Conservation (phyloP, 1,140 invertebrate species). For the Cheumatopsyche charites region DNA sequence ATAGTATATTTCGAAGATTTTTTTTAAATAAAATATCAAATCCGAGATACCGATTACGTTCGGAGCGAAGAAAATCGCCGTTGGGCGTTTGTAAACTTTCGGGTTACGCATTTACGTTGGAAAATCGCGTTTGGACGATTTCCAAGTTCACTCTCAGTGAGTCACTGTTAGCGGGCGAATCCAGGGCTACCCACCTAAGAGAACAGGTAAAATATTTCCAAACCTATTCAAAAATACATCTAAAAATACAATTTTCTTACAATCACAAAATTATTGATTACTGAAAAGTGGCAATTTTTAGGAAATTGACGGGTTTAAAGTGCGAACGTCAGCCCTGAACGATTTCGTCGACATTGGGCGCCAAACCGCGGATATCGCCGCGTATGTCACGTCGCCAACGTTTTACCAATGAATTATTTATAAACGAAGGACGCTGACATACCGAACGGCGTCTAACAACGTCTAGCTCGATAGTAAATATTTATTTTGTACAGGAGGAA, state of each 20-base stretch:
- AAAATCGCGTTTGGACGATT: slow-evolving; percentile 9
- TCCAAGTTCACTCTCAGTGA: slow-evolving; percentile 12
- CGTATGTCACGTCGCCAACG: slow-evolving; percentile 16
- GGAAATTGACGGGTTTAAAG: no score
- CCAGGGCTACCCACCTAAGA: neutral
- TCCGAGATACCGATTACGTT: no score
- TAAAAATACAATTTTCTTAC: neutral
- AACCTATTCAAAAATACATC: neutral
- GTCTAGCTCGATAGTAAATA: slow-evolving; percentile 24
- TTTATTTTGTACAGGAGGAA: slow-evolving; percentile 2
- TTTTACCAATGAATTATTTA: slow-evolving; percentile 33
- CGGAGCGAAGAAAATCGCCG: slow-evolving; percentile 1
- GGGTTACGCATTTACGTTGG: slow-evolving; percentile 11
- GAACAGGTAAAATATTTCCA: neutral
- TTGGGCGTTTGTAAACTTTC: slow-evolving; percentile 21
- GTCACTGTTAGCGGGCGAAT: neutral
- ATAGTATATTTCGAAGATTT: no score
- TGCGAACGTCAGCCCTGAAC: neutral
- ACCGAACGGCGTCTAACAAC: slow-evolving; percentile 10
- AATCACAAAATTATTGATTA: no score
- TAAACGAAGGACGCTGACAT: slow-evolving; percentile 30
- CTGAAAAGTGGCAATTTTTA: no score
- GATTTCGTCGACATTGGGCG: slow-evolving; percentile 17
- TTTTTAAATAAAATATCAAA: no score
- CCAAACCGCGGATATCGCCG: slow-evolving; percentile 21